Percentiles rank a stretch among this genome's conserved stretches.
Conservation (phyloP, 2,888 invertebrate genomes). For the Pristionchus fissidentatus region DNA sequence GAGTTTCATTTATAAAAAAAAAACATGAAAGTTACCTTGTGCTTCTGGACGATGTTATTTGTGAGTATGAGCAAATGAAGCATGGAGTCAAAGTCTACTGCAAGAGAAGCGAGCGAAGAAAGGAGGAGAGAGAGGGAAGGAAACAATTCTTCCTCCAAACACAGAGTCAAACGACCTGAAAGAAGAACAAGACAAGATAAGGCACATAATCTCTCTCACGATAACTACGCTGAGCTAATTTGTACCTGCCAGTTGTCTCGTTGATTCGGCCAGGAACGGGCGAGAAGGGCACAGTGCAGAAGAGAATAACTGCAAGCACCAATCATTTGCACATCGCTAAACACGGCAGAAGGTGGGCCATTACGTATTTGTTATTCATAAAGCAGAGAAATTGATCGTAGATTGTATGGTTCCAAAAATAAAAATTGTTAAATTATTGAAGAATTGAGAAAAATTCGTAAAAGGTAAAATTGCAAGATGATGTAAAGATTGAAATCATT, state of each 20-base stretch:
- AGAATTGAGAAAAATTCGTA: no score
- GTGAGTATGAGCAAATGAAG: conserved; percentile 80
- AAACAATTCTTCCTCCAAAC: conserved; percentile 79
- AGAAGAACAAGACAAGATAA: conserved; percentile 59
- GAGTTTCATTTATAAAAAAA: background rate
- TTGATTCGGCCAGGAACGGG: conserved; percentile 76
- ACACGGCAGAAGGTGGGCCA: conserved; percentile 79
- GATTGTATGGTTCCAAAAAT: no score
- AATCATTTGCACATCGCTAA: conserved; percentile 75
- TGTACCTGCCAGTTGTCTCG: conserved; percentile 77
- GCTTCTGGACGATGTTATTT: conserved; percentile 80
- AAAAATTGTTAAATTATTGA: no score
- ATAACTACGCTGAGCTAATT: background rate
- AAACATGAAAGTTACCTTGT: conserved; percentile 76
- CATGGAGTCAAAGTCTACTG: conserved; percentile 74
- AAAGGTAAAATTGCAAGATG: no score
- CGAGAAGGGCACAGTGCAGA: conserved; percentile 56
- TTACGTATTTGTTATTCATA: conserved; percentile 55
- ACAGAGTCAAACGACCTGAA: conserved; percentile 80
- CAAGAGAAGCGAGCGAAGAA: conserved; percentile 68
- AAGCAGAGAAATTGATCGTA: conserved; percentile 59
- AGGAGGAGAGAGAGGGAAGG: conserved; percentile 77
- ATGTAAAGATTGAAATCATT: no score
- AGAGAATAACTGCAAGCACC: conserved; percentile 58
- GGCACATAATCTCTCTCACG: background rate